These are phyloP conservation scores for Anguilla pacifica DNA, from an alignment of 2,797 vertebrate species.

Conservation along the genomic window DNA sequence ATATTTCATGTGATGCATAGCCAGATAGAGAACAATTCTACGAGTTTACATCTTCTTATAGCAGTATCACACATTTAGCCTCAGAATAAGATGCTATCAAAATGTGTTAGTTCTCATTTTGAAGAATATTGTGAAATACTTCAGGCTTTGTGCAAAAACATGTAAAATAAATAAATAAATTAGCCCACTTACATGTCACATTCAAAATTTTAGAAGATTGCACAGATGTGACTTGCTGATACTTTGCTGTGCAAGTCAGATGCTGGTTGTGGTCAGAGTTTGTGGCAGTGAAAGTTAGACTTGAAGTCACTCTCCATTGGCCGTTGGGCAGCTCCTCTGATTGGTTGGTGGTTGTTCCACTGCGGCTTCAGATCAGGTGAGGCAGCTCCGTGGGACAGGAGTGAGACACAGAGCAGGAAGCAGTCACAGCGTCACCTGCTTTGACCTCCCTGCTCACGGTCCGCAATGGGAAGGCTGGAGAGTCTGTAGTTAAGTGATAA, in stretches of 20 bases:
- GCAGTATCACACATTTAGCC: too few species aligned
- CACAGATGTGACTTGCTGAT: constrained; percentile 44
- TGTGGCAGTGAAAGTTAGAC: constrained; percentile 55
- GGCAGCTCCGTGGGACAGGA: constrained; percentile 62
- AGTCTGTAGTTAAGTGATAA: constrained; percentile 43
- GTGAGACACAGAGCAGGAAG: constrained; percentile 60
- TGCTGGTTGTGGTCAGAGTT: constrained; percentile 47
- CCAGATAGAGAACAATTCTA: too few species aligned
- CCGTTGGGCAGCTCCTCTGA: constrained; percentile 23
- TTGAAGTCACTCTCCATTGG: constrained; percentile 40
- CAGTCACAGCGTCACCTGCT: constrained; percentile 40
- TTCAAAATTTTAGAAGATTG: constrained; percentile 36
- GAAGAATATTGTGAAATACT: too few species aligned
- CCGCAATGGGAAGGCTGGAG: constrained; percentile 38
- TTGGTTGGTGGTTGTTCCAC: constrained; percentile 34
- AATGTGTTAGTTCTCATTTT: too few species aligned
- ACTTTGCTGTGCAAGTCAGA: constrained; percentile 55
- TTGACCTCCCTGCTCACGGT: constrained; percentile 42
- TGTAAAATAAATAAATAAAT: too few species aligned
- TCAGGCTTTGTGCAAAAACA: too few species aligned
- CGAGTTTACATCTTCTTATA: too few species aligned
- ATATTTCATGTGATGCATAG: too few species aligned
- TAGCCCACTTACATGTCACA: constrained; percentile 61
- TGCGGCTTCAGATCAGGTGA: constrained; percentile 62
- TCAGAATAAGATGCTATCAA: too few species aligned